Evolutionary conservation across 2,888 invertebrate species (phyloP).

Genomic region (Acleris holmiana): DNA sequence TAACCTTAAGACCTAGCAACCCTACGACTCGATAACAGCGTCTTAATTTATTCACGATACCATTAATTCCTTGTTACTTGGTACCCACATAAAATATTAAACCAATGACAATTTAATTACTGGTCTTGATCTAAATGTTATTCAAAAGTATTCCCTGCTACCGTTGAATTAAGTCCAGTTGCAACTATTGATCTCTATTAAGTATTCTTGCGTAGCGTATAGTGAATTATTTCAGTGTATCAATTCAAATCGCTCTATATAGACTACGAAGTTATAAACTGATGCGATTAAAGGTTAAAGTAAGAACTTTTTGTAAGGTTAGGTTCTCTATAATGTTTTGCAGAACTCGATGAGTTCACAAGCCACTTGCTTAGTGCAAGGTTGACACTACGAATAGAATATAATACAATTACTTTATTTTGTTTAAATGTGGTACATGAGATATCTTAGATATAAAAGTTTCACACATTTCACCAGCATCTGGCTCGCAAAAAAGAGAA

Average conservation of each 20-base stretch:
- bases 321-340: too few relatives aligned
- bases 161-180: slow-evolving; percentile 10
- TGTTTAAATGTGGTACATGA: too few relatives aligned
- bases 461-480: too few relatives aligned
- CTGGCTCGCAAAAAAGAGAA: too few relatives aligned
- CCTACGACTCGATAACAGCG: not conserved
- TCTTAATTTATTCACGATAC: not conserved
- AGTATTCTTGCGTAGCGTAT: slow-evolving; percentile 32
- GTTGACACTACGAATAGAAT: too few relatives aligned
- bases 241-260: slow-evolving; percentile 13
- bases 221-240: slow-evolving; percentile 26
- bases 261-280: not conserved
- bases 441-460: too few relatives aligned
- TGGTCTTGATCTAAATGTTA: not conserved
- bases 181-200: slow-evolving; percentile 26
- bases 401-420: too few relatives aligned
- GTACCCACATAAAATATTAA: slow-evolving; percentile 23
- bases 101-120: slow-evolving; percentile 29
- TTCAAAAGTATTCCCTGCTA: slow-evolving; percentile 1
- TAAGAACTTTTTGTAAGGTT: too few relatives aligned
- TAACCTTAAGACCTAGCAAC: too few relatives aligned
- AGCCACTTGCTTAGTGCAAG: too few relatives aligned
- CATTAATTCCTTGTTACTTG: slow-evolving; percentile 10
- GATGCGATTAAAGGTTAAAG: not conserved
- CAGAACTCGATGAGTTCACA: too few relatives aligned